These are phyloP conservation scores for Flexamia atlantica DNA, from an alignment of 2,888 invertebrate genomes.

Conservation along the genomic window DNA sequence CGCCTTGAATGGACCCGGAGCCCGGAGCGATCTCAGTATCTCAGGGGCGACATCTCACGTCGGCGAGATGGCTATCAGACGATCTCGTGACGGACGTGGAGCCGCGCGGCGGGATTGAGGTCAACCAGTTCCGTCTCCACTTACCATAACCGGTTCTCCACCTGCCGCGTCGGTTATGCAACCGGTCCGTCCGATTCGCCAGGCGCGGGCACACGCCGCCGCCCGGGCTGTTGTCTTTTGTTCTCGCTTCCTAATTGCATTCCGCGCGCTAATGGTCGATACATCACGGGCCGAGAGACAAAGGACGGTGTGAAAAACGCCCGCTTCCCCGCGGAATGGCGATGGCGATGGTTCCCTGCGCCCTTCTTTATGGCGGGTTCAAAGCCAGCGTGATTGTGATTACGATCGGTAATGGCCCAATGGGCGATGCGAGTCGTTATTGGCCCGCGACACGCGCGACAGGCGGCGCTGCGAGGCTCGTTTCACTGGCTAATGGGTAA, in stretches of 20 bases:
- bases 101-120: slow-evolving; percentile 45
- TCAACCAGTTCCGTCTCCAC: slow-evolving; percentile 53
- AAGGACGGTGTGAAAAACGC: slow-evolving; percentile 38
- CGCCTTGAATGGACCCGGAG: too few species aligned
- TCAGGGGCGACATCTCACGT: not conserved
- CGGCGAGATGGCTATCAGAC: not conserved
- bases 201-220: not conserved
- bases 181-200: slow-evolving; percentile 46
- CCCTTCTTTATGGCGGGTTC: not conserved
- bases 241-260: slow-evolving; percentile 53
- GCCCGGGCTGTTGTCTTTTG: slow-evolving; percentile 6
- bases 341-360: not conserved
- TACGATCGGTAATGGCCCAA: not conserved
- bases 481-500: too few species aligned
- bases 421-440: not conserved
- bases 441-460: too few species aligned
- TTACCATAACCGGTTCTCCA: slow-evolving; percentile 50
- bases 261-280: slow-evolving; percentile 33
- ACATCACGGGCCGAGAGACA: slow-evolving; percentile 40
- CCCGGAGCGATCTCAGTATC: too few species aligned
- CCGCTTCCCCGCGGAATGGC: slow-evolving; percentile 7
- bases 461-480: too few species aligned
- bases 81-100: not conserved
- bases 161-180: slow-evolving; percentile 19
- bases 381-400: not conserved